Evolutionary conservation across 2,888 invertebrate species (phyloP), one percentile per base, ranked within the genome.

Genomic region (Dinocampus coccinellae): DNA sequence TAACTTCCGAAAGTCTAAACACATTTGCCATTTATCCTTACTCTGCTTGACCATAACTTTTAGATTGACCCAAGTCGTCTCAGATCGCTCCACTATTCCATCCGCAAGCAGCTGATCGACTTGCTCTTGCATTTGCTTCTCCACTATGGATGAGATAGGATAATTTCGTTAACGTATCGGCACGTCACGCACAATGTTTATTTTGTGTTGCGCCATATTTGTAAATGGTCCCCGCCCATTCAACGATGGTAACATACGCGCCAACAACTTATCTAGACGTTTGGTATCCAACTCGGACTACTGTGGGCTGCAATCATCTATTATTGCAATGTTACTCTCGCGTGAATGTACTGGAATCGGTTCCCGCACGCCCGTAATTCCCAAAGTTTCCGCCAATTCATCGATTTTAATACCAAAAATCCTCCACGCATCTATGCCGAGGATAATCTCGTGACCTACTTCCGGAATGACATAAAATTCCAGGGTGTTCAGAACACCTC

Each of bases 21-120:
- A 70, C 10, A 65, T 20, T 20, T 47, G 22, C 7, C 55, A 62
- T 7, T 26, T 60, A 13, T 34, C 39, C 60, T 79, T 74, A n/a
- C 77, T 74, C 61, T 81, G 81, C n/a, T 71, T 76, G 10, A 79
- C 75, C 22, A 80, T 72, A 4, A 82, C 67, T 22, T 78, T 74
- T 3, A 80, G 79, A 6, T 80, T 81, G 29, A 75, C 75, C 78
- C 79, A 29, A 4, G 29, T 10, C 7, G 0, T n/a, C 4, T n/a
- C 16, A 3, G 34, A 29, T 11, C 16, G 13, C 10, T 16, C 47
- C 3, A 47, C 16, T 47, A 16, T 9, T 47, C 47, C 47, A 16
- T 47, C 47, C n/a, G 47, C 47, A 3, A 47, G 10, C 10, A 47
- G 10, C 29, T 29, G 29, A 29, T 29, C 29, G 3, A 29, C 29